phyloP scores from a whole-genome alignment of 2,797 vertebrate species.

The Bryconaethiops microstoma region DNA sequence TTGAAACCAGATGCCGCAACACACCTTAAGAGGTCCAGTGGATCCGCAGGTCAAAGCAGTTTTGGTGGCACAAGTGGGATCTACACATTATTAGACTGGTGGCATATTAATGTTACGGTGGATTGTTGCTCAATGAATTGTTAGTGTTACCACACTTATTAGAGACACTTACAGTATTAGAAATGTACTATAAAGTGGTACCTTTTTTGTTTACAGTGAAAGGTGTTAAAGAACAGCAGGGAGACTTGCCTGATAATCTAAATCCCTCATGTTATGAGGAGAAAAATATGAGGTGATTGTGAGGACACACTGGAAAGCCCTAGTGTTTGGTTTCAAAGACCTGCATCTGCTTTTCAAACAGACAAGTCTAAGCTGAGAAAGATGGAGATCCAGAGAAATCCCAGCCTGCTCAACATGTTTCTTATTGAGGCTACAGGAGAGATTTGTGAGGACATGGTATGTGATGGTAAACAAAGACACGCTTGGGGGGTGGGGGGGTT shows the following conservation, averaged over 20 bases:
- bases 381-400: background rate
- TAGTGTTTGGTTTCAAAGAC: slow-evolving; percentile 21
- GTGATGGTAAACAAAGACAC: slow-evolving; percentile 21
- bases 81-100: too few species aligned
- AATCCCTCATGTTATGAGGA: background rate
- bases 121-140: too few species aligned
- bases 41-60: too few species aligned
- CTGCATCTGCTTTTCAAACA: background rate
- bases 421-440: background rate
- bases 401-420: background rate
- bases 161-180: too few species aligned
- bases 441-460: background rate
- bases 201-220: too few species aligned
- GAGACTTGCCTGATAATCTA: background rate
- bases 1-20: too few species aligned
- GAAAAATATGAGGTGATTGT: slow-evolving; percentile 17
- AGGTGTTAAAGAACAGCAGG: too few species aligned
- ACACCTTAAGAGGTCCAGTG: too few species aligned
- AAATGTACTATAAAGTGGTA: too few species aligned
- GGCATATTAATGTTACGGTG: too few species aligned
- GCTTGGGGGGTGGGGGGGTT: background rate
- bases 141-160: too few species aligned
- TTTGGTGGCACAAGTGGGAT: too few species aligned
- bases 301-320: slow-evolving; percentile 13
- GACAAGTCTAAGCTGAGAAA: background rate